Evolutionary conservation across 2,113 vertebrate genomes (phyloP).

Genomic region (Seriola aureovittata): DNA sequence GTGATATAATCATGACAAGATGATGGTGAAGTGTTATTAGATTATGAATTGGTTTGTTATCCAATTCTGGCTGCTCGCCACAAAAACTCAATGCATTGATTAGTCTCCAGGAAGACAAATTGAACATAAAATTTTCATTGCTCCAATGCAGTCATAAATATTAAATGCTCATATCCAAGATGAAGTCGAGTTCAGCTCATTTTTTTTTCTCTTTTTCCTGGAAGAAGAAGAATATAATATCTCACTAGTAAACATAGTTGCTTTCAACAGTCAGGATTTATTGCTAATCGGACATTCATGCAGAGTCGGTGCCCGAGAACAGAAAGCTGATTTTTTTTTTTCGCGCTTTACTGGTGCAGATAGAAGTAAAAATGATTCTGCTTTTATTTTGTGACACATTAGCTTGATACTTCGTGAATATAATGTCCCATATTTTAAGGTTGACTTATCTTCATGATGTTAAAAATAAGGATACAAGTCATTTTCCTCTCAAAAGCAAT

Average conservation of each 20-base stretch:
- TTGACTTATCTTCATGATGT: background rate
- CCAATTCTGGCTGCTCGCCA: conserved; percentile 25
- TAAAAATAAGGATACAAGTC: background rate
- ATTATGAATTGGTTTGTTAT: background rate
- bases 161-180: conserved; percentile 31
- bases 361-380: background rate
- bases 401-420: background rate
- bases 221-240: conserved; percentile 19
- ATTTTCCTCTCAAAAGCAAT: background rate
- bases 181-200: conserved; percentile 3
- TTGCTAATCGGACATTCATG: conserved; percentile 19
- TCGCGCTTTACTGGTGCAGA: background rate
- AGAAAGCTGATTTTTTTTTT: conserved; percentile 1
- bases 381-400: background rate
- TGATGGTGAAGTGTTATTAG: background rate
- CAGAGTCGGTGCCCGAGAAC: background rate
- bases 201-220: background rate
- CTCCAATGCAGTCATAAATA: conserved; percentile 45
- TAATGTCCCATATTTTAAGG: background rate
- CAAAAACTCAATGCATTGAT: background rate
- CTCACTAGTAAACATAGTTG: background rate
- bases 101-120: conserved; percentile 42
- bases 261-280: background rate
- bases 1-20: background rate
- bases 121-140: conserved; percentile 44